Conservation (phyloP, 1,140 invertebrate species). For the Pogonomyrmex barbatus region DNA sequence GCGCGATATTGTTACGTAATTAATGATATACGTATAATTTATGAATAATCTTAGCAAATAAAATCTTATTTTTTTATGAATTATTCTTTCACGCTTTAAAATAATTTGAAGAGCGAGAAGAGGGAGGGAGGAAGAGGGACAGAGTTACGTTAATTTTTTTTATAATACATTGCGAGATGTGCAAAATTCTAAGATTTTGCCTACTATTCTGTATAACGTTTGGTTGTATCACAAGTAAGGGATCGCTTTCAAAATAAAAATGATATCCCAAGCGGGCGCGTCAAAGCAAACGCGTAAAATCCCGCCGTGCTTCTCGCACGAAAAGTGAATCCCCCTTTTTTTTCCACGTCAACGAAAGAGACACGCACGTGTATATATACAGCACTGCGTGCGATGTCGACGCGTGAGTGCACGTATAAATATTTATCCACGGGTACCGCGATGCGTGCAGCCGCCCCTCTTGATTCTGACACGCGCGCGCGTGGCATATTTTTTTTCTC, state of each 20-base stretch:
- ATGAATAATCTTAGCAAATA: background rate
- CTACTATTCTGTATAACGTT: background rate
- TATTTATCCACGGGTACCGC: conserved; percentile 62
- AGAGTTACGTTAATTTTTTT: background rate
- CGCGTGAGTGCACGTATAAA: conserved; percentile 68
- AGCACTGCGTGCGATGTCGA: conserved; percentile 47
- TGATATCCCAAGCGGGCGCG: background rate
- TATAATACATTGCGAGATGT: background rate
- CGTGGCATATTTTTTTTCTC: conserved; percentile 42
- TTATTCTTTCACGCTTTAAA: background rate
- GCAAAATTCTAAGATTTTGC: background rate
- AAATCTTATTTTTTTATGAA: background rate
- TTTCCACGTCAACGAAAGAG: conserved; percentile 32
- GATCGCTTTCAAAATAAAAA: background rate
- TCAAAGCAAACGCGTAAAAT: conserved; percentile 43
- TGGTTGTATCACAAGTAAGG: background rate
- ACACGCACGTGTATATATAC: background rate
- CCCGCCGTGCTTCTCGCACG: conserved; percentile 12
- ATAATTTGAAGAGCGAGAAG: background rate
- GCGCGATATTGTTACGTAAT: conserved; percentile 9
- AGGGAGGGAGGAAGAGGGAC: too few species aligned
- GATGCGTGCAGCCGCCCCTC: conserved; percentile 51
- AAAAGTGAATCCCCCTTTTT: conserved; percentile 40
- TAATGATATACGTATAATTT: background rate
- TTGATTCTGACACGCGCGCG: conserved; percentile 29